Conservation (phyloP, 2,888 invertebrate species). For the Catonia carolina region DNA sequence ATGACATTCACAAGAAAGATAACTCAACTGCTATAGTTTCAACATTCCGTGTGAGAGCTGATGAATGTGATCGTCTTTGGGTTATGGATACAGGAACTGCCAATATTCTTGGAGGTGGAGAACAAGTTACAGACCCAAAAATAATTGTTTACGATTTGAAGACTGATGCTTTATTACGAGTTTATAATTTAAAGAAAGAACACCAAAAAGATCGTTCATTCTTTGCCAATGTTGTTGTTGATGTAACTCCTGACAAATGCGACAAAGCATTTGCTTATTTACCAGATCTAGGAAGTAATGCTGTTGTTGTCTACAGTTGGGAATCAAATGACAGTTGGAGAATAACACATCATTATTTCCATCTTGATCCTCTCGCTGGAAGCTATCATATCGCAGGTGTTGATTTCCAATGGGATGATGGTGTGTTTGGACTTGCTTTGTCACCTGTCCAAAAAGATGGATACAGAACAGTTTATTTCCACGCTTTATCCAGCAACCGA, state of each 20-base stretch:
- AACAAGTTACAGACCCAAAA: constrained; percentile 57
- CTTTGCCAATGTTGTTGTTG: constrained; percentile 73
- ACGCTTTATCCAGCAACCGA: constrained; percentile 73
- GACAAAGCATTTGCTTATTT: constrained; percentile 69
- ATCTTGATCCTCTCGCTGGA: constrained; percentile 65
- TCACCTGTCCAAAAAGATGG: constrained; percentile 49
- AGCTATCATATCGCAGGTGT: constrained; percentile 67
- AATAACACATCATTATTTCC: constrained; percentile 66
- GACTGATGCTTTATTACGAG: constrained; percentile 62
- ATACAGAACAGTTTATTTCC: constrained; percentile 60
- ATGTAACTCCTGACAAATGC: constrained; percentile 61
- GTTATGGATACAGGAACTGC: constrained; percentile 72
- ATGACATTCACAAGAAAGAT: constrained; percentile 51
- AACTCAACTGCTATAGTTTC: constrained; percentile 45
- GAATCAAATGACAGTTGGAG: constrained; percentile 70
- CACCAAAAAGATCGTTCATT: constrained; percentile 69
- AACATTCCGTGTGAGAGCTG: constrained; percentile 67
- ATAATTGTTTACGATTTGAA: constrained; percentile 68
- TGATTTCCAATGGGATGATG: constrained; percentile 79
- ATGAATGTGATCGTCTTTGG: constrained; percentile 71
- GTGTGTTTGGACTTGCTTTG: constrained; percentile 66
- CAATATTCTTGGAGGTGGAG: constrained; percentile 51
- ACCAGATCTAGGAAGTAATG: constrained; percentile 64
- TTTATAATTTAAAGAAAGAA: constrained; percentile 58
- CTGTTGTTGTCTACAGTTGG: constrained; percentile 68